Conservation (phyloP, 2,888 invertebrate species). For the Acanthosepion lycidas region DNA sequence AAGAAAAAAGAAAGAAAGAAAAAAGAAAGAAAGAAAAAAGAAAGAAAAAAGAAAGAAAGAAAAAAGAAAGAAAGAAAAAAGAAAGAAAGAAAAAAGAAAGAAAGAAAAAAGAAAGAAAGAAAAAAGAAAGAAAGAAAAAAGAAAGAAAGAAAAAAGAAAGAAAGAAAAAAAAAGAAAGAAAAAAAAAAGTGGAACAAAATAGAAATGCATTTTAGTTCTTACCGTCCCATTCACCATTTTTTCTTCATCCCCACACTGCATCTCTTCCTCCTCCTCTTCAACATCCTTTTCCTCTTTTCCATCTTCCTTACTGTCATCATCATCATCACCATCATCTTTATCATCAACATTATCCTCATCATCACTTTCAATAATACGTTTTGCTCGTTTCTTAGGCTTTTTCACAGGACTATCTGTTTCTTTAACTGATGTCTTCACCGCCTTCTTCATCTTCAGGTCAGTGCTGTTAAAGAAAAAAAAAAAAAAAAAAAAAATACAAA, state of each 20-base stretch:
- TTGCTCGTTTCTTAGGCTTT: conserved; percentile 54
- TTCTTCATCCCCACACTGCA: background rate
- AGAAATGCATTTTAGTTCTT: conserved; percentile 48
- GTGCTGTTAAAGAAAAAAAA: no score
- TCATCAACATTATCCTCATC: conserved; percentile 57
- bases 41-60: no score
- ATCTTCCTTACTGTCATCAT: conserved; percentile 49
- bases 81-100: no score
- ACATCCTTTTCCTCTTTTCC: conserved; percentile 10
- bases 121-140: no score
- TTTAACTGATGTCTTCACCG: conserved; percentile 14
- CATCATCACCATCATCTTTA: conserved; percentile 34
- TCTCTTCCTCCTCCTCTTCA: background rate
- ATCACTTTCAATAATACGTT: conserved; percentile 64
- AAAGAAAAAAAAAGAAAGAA: no score
- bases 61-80: no score
- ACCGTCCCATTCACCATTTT: conserved; percentile 23
- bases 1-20: no score
- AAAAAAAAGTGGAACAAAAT: background rate
- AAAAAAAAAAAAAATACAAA: background rate
- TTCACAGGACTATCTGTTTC: conserved; percentile 60
- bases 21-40: no score
- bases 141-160: no score
- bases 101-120: no score
- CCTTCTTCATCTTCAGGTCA: background rate